A percentile compares a stretch with the other conserved stretches of the same genome.
These are phyloP conservation scores for Hirtodrosophila duncani DNA, from an alignment of 2,888 invertebrate genomes.

Conservation along the genomic window DNA sequence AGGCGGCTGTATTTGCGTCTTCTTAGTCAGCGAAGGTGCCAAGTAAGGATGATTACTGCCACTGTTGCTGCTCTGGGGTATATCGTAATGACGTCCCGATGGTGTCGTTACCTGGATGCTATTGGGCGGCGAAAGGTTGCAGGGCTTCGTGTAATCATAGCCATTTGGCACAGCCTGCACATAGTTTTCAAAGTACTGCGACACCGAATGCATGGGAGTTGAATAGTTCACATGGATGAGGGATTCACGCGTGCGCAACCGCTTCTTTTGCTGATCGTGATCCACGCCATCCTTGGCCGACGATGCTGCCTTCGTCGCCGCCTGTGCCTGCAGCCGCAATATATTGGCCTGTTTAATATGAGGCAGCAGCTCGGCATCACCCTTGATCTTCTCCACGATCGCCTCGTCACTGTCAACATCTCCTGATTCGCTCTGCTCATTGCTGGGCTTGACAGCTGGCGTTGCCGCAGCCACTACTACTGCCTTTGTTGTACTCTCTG, in stretches of 20 bases:
- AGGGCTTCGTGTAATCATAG: constrained; percentile 64
- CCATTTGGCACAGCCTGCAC: constrained; percentile 62
- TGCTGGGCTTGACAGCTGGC: constrained; percentile 33
- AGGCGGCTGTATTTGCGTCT: constrained; percentile 46
- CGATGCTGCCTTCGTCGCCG: constrained; percentile 3
- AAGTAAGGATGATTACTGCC: constrained; percentile 72
- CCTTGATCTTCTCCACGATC: constrained; percentile 73
- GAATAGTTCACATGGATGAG: constrained; percentile 66
- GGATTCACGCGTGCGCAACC: constrained; percentile 51
- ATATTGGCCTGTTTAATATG: constrained; percentile 55
- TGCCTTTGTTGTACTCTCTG: constrained; percentile 29
- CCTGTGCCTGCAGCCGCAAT: constrained; percentile 52
- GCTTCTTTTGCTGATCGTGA: constrained; percentile 24
- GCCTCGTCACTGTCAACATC: constrained; percentile 45
- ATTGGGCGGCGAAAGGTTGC: constrained; percentile 46
- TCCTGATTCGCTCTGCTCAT: constrained; percentile 29
- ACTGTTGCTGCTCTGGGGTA: constrained; percentile 69
- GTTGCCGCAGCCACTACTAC: constrained; percentile 18
- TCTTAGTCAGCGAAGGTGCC: constrained; percentile 71
- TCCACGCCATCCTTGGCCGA: too few species aligned
- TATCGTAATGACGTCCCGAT: constrained; percentile 72
- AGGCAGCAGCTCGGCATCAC: constrained; percentile 75
- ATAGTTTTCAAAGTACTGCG: constrained; percentile 68
- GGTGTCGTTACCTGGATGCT: constrained; percentile 71
- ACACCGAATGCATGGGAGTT: constrained; percentile 63